phyloP scores from a whole-genome alignment of 2,888 invertebrate species.

The Thera britannica region DNA sequence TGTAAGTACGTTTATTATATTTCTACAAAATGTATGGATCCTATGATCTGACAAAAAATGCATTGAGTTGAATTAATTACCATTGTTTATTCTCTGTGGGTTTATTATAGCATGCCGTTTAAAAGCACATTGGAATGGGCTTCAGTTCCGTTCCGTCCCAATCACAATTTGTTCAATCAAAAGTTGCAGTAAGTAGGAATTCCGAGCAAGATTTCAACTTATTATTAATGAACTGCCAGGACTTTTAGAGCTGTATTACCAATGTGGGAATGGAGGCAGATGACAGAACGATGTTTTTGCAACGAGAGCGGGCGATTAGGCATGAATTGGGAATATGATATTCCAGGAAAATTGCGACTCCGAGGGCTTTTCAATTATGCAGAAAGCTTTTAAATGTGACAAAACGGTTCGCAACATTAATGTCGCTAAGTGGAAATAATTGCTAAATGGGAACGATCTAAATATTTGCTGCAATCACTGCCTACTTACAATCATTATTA shows the following conservation, averaged over 20 bases:
- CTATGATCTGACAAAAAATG: too few species aligned
- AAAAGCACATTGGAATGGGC: background rate
- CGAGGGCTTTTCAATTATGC: constrained; percentile 35
- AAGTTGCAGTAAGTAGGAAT: constrained; percentile 55
- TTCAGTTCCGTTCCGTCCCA: background rate
- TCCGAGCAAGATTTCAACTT: constrained; percentile 58
- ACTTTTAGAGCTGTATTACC: constrained; percentile 21
- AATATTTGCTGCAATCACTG: constrained; percentile 30
- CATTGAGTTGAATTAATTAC: too few species aligned
- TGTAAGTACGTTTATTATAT: too few species aligned
- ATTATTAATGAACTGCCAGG: constrained; percentile 67
- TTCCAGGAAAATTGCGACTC: constrained; percentile 46
- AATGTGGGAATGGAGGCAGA: constrained; percentile 55
- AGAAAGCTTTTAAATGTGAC: constrained; percentile 29
- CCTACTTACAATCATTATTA: constrained; percentile 30
- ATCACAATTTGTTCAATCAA: constrained; percentile 58
- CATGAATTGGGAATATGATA: constrained; percentile 55
- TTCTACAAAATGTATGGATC: too few species aligned
- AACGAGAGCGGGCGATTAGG: constrained; percentile 50
- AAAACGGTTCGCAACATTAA: constrained; percentile 25
- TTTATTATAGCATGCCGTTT: background rate
- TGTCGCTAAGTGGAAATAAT: constrained; percentile 24
- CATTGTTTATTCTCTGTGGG: background rate
- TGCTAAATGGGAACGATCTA: constrained; percentile 15
- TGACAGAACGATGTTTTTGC: constrained; percentile 55